Conservation (phyloP, 2,888 invertebrate species). For the Drosophila algonquin region DNA sequence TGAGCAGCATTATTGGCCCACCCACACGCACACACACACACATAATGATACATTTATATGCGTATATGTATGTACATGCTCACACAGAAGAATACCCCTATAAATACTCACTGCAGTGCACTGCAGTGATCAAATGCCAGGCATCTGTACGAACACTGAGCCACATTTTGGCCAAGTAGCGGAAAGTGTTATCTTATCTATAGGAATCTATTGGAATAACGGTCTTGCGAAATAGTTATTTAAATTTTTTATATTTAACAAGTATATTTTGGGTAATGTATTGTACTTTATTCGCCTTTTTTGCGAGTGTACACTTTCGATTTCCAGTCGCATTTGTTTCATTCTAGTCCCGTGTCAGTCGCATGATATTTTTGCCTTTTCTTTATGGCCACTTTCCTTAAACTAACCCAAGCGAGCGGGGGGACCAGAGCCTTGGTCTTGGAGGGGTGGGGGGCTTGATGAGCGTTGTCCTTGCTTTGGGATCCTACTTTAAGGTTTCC, state of each 20-base stretch:
- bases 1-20: constrained; percentile 63
- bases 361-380: constrained; percentile 21
- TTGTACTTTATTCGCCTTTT: background rate
- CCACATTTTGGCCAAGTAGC: too few relatives aligned
- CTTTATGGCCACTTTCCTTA: constrained; percentile 39
- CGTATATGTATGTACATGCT: background rate
- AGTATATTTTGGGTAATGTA: too few relatives aligned
- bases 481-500: constrained; percentile 39
- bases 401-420: constrained; percentile 16
- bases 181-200: too few relatives aligned
- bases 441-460: constrained; percentile 11
- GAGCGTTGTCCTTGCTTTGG: constrained; percentile 39
- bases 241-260: too few relatives aligned
- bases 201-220: too few relatives aligned
- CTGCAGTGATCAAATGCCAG: constrained; percentile 62
- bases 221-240: too few relatives aligned
- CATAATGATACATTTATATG: background rate
- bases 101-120: constrained; percentile 39
- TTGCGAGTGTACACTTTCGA: constrained; percentile 30
- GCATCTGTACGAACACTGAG: constrained; percentile 43
- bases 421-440: too few relatives aligned
- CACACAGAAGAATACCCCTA: constrained; percentile 6
- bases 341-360: constrained; percentile 32
- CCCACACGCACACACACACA: background rate
- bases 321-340: constrained; percentile 38